phyloP scores from a whole-genome alignment of 2,797 vertebrate species.

The Carcharodon carcharias region DNA sequence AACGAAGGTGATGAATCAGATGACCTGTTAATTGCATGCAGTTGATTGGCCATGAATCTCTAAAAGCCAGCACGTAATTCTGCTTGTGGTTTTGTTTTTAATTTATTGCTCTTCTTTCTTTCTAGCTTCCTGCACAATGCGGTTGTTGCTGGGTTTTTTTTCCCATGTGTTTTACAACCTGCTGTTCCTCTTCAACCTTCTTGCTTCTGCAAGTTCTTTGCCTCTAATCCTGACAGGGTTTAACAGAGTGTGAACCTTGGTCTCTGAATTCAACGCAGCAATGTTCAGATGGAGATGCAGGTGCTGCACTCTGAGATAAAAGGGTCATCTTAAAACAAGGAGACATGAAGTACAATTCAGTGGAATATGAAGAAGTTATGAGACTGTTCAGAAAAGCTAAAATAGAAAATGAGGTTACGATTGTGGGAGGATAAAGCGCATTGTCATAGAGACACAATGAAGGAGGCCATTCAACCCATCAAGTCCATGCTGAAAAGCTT shows the following conservation, averaged over 20 bases:
- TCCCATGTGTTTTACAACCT: neutral
- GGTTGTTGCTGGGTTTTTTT: neutral
- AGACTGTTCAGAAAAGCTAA: neutral
- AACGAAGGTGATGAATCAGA: neutral
- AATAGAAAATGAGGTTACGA: neutral
- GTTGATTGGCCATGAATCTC: neutral
- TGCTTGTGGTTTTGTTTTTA: slow-evolving; percentile 2
- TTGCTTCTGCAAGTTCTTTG: neutral
- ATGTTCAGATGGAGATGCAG: neutral
- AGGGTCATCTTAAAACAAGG: neutral
- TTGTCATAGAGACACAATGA: neutral
- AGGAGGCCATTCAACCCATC: neutral
- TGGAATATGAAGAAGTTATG: neutral
- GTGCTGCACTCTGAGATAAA: neutral
- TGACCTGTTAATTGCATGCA: neutral
- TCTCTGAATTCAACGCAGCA: neutral
- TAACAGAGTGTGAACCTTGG: no score
- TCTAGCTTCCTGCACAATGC: neutral
- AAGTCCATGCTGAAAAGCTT: neutral
- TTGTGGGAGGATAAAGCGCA: neutral
- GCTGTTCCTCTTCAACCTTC: neutral
- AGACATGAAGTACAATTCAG: neutral
- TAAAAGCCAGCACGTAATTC: neutral
- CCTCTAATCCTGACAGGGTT: neutral
- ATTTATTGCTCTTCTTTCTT: neutral